phyloP scores from a whole-genome alignment of 1,140 invertebrate genomes.

The Apocrypta bakeri region DNA sequence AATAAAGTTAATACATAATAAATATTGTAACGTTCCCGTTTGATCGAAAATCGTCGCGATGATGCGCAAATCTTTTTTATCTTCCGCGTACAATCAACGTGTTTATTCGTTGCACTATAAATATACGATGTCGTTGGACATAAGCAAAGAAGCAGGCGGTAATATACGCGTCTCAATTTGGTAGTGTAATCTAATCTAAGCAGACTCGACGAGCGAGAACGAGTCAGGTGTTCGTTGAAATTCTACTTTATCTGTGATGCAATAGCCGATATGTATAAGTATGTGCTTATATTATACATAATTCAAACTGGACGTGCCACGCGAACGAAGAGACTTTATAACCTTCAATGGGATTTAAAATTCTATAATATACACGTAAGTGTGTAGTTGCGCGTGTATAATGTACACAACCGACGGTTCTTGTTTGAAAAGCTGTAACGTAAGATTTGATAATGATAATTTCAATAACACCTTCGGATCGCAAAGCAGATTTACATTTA shows the following conservation, averaged over 20 bases:
- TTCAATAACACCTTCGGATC: too few relatives aligned
- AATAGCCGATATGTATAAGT: neutral
- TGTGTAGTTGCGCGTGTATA: too few relatives aligned
- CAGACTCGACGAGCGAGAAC: neutral
- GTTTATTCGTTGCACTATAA: neutral
- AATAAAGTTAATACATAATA: too few relatives aligned
- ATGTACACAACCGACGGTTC: too few relatives aligned
- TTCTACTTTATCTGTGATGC: constrained; percentile 10
- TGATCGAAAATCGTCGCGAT: neutral
- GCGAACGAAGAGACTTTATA: neutral
- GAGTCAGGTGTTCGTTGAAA: constrained; percentile 6
- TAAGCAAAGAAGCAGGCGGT: neutral
- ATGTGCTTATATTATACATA: neutral
- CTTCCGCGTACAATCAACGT: neutral
- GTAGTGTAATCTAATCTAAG: constrained; percentile 29
- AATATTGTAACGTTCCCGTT: too few relatives aligned
- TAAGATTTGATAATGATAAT: too few relatives aligned
- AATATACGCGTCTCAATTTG: neutral
- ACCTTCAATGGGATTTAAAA: neutral
- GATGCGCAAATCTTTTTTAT: neutral
- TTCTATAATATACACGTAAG: too few relatives aligned
- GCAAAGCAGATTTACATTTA: too few relatives aligned
- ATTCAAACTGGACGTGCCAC: constrained; percentile 5
- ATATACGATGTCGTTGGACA: neutral
- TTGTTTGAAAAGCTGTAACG: too few relatives aligned